Evolutionary conservation across 2,113 vertebrate genomes (phyloP).

Genomic region (Pelecanus crispus): DNA sequence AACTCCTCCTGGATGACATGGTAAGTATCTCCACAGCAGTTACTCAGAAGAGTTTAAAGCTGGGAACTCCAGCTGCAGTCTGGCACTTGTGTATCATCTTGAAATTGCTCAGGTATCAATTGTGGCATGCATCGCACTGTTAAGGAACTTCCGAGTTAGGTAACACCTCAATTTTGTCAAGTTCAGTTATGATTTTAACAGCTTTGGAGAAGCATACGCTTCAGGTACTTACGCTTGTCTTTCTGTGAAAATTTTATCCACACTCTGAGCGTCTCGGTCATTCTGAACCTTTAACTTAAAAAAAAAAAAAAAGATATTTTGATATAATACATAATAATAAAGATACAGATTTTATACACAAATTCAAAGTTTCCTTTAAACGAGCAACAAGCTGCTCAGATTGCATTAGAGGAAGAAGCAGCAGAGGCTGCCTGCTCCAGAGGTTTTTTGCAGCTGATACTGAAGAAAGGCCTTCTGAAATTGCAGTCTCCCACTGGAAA

Average conservation of each 20-base stretch:
- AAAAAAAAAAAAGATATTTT: background rate
- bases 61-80: background rate
- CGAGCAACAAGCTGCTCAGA: background rate
- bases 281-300: constrained; percentile 89
- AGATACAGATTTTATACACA: background rate
- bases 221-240: constrained; percentile 85
- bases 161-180: background rate
- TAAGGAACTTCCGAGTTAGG: background rate
- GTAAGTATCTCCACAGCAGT: background rate
- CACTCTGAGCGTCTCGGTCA: constrained; percentile 83
- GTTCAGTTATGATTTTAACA: background rate
- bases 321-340: background rate
- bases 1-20: background rate
- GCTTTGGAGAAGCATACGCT: background rate
- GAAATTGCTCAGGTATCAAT: background rate
- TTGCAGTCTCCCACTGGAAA: background rate
- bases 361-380: background rate
- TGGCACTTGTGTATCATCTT: background rate
- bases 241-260: constrained; percentile 92
- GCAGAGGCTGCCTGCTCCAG: background rate
- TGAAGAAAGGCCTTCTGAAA: background rate
- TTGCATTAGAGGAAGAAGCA: background rate
- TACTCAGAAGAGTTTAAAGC: background rate
- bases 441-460: background rate
- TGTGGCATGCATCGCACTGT: background rate